Percentiles rank a stretch among this genome's conserved stretches.
Conservation (phyloP, 2,113 vertebrate genomes). For the Lepisosteus oculatus region DNA sequence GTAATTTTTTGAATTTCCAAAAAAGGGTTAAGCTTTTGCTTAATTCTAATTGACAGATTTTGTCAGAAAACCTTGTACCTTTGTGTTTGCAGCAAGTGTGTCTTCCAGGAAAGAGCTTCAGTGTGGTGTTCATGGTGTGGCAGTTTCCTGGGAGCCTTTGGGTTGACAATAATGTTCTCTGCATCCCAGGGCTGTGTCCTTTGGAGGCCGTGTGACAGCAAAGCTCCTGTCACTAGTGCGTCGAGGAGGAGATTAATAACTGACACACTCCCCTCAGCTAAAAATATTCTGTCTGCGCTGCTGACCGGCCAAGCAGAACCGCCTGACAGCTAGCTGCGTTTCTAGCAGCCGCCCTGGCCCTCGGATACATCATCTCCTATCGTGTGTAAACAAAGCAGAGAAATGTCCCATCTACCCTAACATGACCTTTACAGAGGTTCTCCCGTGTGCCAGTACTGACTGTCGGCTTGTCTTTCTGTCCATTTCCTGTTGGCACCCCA, state of each 20-base stretch:
- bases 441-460: constrained; percentile 31
- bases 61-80: too few relatives aligned
- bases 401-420: constrained; percentile 42
- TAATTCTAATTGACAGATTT: too few relatives aligned
- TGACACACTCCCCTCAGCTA: constrained; percentile 44
- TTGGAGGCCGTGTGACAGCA: constrained; percentile 39
- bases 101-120: not conserved
- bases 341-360: constrained; percentile 32
- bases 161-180: constrained; percentile 30
- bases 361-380: constrained; percentile 32
- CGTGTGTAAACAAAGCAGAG: constrained; percentile 33
- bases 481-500: constrained; percentile 28
- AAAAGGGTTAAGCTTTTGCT: too few relatives aligned
- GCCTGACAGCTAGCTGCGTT: constrained; percentile 51
- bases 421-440: constrained; percentile 38
- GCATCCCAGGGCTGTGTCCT: constrained; percentile 36
- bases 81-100: not conserved
- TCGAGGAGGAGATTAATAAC: constrained; percentile 56
- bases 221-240: constrained; percentile 47
- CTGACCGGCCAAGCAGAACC: constrained; percentile 56
- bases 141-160: not conserved
- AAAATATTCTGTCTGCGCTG: constrained; percentile 49
- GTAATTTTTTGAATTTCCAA: too few relatives aligned
- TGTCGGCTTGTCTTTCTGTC: constrained; percentile 21
- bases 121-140: constrained; percentile 11